Conservation (phyloP, 30 jellyfish, hydroid and myxozoan genomes). For the Aurelia aurita complex sp. Pacific region DNA sequence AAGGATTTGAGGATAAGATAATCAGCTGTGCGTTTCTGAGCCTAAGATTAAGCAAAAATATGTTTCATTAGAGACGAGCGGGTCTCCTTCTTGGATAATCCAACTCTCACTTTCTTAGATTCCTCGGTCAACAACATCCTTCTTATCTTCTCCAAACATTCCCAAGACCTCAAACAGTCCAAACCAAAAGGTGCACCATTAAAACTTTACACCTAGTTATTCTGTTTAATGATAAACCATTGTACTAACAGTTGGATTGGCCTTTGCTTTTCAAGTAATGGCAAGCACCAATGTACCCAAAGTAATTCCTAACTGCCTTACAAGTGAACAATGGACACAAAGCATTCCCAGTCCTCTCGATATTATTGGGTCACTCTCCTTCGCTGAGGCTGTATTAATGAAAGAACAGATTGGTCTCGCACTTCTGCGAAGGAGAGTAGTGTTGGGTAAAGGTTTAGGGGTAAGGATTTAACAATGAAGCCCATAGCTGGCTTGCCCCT, state of each 20-base stretch:
- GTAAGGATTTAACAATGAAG: too few relatives aligned
- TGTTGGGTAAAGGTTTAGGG: too few relatives aligned
- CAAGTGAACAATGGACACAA: too few relatives aligned
- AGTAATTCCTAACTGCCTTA: too few relatives aligned
- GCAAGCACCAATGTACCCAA: not conserved
- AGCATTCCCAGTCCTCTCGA: too few relatives aligned
- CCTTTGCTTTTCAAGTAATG: not conserved
- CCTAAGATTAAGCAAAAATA: slow-evolving; percentile 50
- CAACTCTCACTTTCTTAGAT: slow-evolving; percentile 46
- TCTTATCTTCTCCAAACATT: slow-evolving; percentile 66
- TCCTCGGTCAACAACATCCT: slow-evolving; percentile 51
- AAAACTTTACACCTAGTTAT: slow-evolving; percentile 50
- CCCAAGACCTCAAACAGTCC: slow-evolving; percentile 59
- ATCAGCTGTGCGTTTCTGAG: slow-evolving; percentile 62
- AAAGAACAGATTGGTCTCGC: too few relatives aligned
- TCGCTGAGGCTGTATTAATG: too few relatives aligned
- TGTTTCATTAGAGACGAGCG: slow-evolving; percentile 19
- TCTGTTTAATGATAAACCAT: slow-evolving; percentile 15
- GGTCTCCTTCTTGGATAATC: slow-evolving; percentile 39
- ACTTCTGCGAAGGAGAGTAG: too few relatives aligned
- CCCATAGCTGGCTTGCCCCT: too few relatives aligned
- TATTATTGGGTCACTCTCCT: too few relatives aligned
- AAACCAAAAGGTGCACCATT: slow-evolving; percentile 48
- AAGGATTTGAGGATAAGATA: slow-evolving; percentile 42
- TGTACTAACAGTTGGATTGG: slow-evolving; percentile 22